Evolutionary conservation across 2,888 invertebrate species (phyloP).

Genomic region (Aphelenchoides bicaudatus): DNA sequence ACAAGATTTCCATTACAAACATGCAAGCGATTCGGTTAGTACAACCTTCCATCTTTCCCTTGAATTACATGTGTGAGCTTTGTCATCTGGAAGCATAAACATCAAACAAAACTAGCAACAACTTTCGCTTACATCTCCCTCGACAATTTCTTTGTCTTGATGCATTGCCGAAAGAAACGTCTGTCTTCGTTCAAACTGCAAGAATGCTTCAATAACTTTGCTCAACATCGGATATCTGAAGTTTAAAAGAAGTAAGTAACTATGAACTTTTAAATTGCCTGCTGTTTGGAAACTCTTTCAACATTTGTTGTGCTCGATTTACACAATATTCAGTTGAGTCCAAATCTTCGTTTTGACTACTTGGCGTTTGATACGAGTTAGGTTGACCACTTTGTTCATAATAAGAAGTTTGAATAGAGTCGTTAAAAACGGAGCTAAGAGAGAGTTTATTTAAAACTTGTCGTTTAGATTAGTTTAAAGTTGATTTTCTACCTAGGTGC

Average conservation of each 20-base stretch:
- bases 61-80: neutral
- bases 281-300: too few species aligned
- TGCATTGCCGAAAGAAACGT: neutral
- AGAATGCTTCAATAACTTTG: neutral
- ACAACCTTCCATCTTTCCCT: neutral
- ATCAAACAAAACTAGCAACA: neutral
- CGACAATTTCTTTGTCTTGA: neutral
- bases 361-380: neutral
- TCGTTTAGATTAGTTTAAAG: too few species aligned
- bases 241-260: too few species aligned
- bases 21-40: neutral
- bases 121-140: neutral
- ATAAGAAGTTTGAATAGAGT: too few species aligned
- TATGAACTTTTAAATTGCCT: too few species aligned
- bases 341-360: too few species aligned
- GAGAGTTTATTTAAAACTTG: too few species aligned
- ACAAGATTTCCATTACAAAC: conserved; percentile 3
- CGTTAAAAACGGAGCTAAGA: too few species aligned
- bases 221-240: conserved; percentile 8
- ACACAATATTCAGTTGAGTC: too few species aligned
- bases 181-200: conserved; percentile 6
- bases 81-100: conserved; percentile 1
- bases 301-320: too few species aligned
- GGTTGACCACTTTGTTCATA: neutral
- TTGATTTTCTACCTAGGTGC: too few species aligned